Evolutionary conservation across 2,888 invertebrate species (phyloP).

Genomic region (Aproaerema taeniolella): DNA sequence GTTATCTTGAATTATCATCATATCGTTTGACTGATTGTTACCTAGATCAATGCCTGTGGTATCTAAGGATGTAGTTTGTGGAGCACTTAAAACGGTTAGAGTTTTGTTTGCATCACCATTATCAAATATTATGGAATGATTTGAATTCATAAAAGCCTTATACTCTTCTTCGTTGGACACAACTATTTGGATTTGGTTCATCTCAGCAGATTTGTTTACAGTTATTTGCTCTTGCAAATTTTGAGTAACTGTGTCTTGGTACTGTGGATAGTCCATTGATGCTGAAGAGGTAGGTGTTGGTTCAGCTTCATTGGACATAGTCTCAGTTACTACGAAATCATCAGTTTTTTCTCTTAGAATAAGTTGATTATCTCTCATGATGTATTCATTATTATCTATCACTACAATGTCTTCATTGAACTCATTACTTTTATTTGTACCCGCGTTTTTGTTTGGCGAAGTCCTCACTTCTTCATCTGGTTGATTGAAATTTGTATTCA

Average conservation of each 20-base stretch:
- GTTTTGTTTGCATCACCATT: constrained; percentile 54
- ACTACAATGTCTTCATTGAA: constrained; percentile 59
- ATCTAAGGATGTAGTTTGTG: constrained; percentile 41
- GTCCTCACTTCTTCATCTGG: constrained; percentile 30
- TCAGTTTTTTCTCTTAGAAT: constrained; percentile 36
- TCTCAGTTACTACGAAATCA: constrained; percentile 44
- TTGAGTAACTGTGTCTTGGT: constrained; percentile 32
- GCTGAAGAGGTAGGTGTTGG: constrained; percentile 36
- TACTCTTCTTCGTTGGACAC: constrained; percentile 72
- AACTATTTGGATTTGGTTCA: constrained; percentile 65
- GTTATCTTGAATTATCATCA: constrained; percentile 80
- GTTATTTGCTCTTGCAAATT: constrained; percentile 38
- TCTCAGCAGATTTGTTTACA: constrained; percentile 43
- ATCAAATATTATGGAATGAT: constrained; percentile 66
- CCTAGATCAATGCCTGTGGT: constrained; percentile 56
- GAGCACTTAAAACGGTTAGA: constrained; percentile 51
- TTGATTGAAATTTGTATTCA: constrained; percentile 40
- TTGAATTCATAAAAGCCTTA: constrained; percentile 61
- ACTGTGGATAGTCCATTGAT: constrained; percentile 42
- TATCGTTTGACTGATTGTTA: constrained; percentile 74
- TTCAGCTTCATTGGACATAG: constrained; percentile 26
- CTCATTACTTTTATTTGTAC: no score
- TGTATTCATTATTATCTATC: constrained; percentile 78
- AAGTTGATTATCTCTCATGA: constrained; percentile 60
- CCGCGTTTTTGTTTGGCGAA: no score